These are phyloP conservation scores for Lasaia peninsularis DNA, from an alignment of 1,140 invertebrate species.

Conservation along the genomic window DNA sequence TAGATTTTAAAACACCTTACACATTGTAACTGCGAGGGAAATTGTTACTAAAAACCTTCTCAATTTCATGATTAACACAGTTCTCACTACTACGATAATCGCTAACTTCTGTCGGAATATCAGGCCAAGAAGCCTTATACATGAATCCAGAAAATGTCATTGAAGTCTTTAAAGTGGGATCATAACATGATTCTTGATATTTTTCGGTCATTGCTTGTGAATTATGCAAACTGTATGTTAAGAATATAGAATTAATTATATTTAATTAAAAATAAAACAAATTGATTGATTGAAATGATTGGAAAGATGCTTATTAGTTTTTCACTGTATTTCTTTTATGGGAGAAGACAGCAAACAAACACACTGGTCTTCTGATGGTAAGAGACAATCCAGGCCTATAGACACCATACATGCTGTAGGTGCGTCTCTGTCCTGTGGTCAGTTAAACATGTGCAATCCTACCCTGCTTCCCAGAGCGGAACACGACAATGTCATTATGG, in stretches of 20 bases:
- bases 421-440: too few species aligned
- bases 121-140: conserved; percentile 20
- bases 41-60: too few species aligned
- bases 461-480: too few species aligned
- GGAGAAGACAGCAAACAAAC: too few species aligned
- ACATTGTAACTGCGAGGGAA: background rate
- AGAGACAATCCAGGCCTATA: too few species aligned
- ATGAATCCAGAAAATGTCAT: conserved; percentile 20
- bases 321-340: too few species aligned
- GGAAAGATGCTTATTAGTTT: too few species aligned
- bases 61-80: background rate
- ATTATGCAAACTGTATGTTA: background rate
- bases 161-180: background rate
- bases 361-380: too few species aligned
- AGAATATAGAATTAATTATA: background rate
- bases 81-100: background rate
- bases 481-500: too few species aligned
- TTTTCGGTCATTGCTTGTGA: background rate
- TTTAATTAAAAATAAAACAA: background rate
- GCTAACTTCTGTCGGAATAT: background rate
- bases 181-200: background rate
- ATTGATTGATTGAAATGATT: too few species aligned
- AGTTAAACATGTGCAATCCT: too few species aligned
- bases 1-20: background rate
- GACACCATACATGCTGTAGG: too few species aligned